These are phyloP conservation scores for Aradus depressus DNA, from an alignment of 2,888 invertebrate genomes.

Conservation along the genomic window DNA sequence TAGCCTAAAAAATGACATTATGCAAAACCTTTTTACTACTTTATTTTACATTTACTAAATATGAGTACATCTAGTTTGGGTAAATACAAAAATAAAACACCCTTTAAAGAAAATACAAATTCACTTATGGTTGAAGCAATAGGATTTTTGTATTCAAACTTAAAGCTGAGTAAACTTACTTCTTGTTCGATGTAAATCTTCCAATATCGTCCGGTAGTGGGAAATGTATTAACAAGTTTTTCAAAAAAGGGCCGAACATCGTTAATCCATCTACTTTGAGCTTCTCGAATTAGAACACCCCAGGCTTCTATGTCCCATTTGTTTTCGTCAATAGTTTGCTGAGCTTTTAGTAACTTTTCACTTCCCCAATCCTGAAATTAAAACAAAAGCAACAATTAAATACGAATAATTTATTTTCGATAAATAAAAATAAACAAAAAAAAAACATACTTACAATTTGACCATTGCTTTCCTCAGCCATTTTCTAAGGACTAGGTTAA, in stretches of 20 bases:
- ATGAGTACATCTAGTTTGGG: no score
- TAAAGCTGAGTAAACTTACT: conserved; percentile 41
- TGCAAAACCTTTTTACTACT: no score
- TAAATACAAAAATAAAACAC: no score
- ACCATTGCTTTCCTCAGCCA: no score
- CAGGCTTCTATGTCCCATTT: conserved; percentile 95
- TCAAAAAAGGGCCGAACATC: conserved; percentile 89
- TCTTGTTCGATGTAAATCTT: conserved; percentile 98
- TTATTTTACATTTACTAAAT: no score
- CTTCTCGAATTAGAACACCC: conserved; percentile 89
- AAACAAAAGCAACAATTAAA: background rate
- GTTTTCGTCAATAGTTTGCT: conserved; percentile 74
- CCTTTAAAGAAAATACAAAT: no score
- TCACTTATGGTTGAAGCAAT: no score
- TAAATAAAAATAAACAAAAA: background rate
- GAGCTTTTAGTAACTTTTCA: conserved; percentile 69
- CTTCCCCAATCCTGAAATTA: conserved; percentile 70
- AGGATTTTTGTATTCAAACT: background rate
- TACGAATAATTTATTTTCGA: background rate
- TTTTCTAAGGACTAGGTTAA: no score
- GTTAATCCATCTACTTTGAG: conserved; percentile 73
- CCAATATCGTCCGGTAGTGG: conserved; percentile 96
- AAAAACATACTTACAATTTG: background rate
- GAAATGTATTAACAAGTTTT: conserved; percentile 84
- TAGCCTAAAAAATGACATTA: no score